A percentile compares a stretch with the other conserved stretches of the same genome.
Evolutionary conservation across 2,113 vertebrate species (phyloP).

Genomic region (Nipponia nippon): DNA sequence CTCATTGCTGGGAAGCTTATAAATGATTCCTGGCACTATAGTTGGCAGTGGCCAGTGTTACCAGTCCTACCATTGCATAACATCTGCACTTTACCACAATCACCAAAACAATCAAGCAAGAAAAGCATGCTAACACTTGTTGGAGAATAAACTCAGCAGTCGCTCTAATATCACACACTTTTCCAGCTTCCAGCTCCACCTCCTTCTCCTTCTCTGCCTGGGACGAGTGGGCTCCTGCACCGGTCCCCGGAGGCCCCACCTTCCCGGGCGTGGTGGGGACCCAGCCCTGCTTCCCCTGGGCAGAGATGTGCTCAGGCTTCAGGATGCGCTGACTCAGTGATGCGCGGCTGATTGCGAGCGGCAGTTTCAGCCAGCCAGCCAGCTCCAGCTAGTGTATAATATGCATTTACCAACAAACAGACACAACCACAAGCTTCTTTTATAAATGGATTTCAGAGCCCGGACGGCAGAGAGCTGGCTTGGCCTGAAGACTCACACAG

Average conservation of each 20-base stretch:
- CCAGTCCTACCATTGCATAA: slow-evolving; percentile 58
- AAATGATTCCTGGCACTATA: slow-evolving; percentile 43
- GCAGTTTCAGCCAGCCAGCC: slow-evolving; percentile 59
- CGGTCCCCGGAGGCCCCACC: slow-evolving; percentile 44
- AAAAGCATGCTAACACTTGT: slow-evolving; percentile 33
- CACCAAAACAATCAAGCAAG: slow-evolving; percentile 30
- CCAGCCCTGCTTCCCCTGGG: slow-evolving; percentile 48
- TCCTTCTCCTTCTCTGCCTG: background rate
- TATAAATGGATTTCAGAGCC: slow-evolving; percentile 57
- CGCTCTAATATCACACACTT: background rate
- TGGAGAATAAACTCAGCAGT: slow-evolving; percentile 12
- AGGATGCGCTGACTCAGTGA: slow-evolving; percentile 64
- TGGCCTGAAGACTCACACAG: background rate
- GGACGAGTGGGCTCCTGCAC: background rate
- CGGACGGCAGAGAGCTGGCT: background rate
- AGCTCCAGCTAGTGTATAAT: slow-evolving; percentile 3
- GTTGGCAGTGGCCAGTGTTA: slow-evolving; percentile 53
- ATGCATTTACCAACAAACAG: slow-evolving; percentile 46
- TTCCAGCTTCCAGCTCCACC: slow-evolving; percentile 3
- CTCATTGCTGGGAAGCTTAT: slow-evolving; percentile 45
- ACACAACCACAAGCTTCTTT: slow-evolving; percentile 61
- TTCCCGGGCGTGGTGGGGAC: slow-evolving; percentile 56
- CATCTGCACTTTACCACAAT: slow-evolving; percentile 40
- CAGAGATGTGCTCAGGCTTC: slow-evolving; percentile 62
- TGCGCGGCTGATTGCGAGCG: slow-evolving; percentile 60